Base-by-base conservation (phyloP, 2,888 invertebrate species). In the Trypoxylon attenuatum region DNA sequence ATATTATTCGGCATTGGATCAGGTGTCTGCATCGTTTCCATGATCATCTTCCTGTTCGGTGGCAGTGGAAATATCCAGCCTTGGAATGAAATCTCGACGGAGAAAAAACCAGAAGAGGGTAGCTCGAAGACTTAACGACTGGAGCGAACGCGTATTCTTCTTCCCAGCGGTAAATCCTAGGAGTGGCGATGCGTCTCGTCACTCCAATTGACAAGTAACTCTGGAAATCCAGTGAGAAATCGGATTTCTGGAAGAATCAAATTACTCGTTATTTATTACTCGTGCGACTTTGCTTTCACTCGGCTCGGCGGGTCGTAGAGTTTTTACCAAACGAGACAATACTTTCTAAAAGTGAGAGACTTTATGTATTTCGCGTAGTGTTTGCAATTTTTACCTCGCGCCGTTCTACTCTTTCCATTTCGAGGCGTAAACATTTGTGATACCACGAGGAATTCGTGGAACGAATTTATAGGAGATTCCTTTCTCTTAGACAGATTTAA, bases 1-100 rank as follows among this genome's bases (percentile, higher is more conserved):
- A 81, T 73, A 46, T 71, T 87, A 2, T 88, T 88, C 59, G 84
- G 85, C 76, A 84, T 88, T 49, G 87, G 87, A 5, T 86, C 84
- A 2, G 71, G 55, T 0, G 81, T 87, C 0, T 84, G 82, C 45
- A 82, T 87, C 16, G 16, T 62, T 0, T 80, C 81, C 49, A 88
- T 88, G 77, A 3, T 86, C 3, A 46, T 87, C 43, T 88, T 88
- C 58, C 69, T 87, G 2, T 29, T 84, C 5, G 86, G 87, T 39
- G 88, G 88, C 43, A 84, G 84, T 21, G 87, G 84, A 23, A 75
- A 87, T 39, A 79, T 85, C 41, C 88, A 88, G 54, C 64, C 72
- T 2, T 88, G 88, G 88, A 88, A 88, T 45, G 82, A 84, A 1
- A n/a, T 71, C 16, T 39, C 13, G 6, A 5, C 23, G 0, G 23